A percentile compares a stretch with the other conserved stretches of the same genome.
Conservation (phyloP, 2,888 invertebrate genomes). For the Aporophyla nigra region DNA sequence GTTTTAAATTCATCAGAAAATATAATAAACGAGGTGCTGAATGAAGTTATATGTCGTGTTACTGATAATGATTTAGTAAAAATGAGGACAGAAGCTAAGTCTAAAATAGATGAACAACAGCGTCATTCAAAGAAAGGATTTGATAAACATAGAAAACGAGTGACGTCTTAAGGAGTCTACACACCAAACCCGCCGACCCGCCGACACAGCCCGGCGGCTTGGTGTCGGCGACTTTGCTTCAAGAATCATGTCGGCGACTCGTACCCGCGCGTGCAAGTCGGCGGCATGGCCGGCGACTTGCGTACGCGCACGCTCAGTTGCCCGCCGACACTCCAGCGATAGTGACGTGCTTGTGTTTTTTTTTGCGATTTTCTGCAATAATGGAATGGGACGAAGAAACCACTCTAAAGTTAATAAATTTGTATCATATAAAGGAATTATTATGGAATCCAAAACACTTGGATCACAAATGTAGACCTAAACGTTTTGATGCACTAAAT, state of each 20-base stretch:
- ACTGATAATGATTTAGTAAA: too few relatives aligned
- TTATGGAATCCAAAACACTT: conserved; percentile 17
- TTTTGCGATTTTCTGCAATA: conserved; percentile 20
- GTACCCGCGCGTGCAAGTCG: conserved; percentile 10
- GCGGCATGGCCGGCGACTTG: conserved; percentile 18
- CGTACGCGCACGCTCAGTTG: conserved; percentile 15
- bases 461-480: conserved; percentile 21
- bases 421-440: conserved; percentile 16
- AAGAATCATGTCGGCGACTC: conserved; percentile 1
- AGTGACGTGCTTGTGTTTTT: conserved; percentile 16
- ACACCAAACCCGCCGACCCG: too few relatives aligned
- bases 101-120: too few relatives aligned
- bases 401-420: conserved; percentile 18
- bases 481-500: conserved; percentile 20
- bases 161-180: too few relatives aligned
- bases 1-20: too few relatives aligned
- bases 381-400: conserved; percentile 17
- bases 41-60: too few relatives aligned
- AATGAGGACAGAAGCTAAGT: too few relatives aligned
- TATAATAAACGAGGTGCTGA: too few relatives aligned
- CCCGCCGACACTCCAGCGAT: conserved; percentile 23
- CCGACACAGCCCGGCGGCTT: too few relatives aligned
- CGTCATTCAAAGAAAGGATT: too few relatives aligned
- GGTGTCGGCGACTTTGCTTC: background rate
- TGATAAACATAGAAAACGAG: too few relatives aligned